phyloP scores from a whole-genome alignment of 2,113 vertebrate species.

The Tragulus kanchil region DNA sequence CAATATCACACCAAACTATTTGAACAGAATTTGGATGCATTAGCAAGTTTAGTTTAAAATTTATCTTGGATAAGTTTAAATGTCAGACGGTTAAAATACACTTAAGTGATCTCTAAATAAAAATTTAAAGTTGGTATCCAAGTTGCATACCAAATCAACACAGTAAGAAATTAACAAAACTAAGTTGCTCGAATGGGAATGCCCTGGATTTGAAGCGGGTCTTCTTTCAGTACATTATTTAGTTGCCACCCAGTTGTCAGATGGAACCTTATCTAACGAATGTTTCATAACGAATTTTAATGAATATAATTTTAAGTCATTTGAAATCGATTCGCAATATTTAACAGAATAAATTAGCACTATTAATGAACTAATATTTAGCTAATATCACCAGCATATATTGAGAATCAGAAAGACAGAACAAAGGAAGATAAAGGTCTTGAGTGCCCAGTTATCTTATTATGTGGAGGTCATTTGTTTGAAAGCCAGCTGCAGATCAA shows the following conservation, averaged over 20 bases:
- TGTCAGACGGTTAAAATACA: neutral
- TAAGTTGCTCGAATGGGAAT: neutral
- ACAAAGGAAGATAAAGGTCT: neutral
- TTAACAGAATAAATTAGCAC: neutral
- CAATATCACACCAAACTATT: neutral
- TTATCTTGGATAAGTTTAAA: neutral
- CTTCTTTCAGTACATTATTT: neutral
- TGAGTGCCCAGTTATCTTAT: neutral
- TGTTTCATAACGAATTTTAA: neutral
- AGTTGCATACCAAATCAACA: neutral
- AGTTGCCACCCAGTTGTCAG: neutral
- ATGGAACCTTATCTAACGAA: neutral
- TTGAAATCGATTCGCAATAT: constrained; percentile 11
- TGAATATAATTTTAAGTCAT: constrained; percentile 2
- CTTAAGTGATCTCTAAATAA: constrained; percentile 4
- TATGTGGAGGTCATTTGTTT: neutral
- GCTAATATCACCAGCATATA: neutral
- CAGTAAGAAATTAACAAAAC: neutral
- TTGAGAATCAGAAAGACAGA: neutral
- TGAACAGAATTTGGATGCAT: neutral
- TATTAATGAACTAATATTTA: neutral
- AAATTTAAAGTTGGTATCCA: constrained; percentile 37
- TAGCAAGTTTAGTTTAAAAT: neutral
- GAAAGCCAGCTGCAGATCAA: constrained; percentile 26
- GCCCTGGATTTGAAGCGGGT: neutral